Evolutionary conservation across 2,113 vertebrate genomes (phyloP).

Genomic region (Ictidomys tridecemlineatus): DNA sequence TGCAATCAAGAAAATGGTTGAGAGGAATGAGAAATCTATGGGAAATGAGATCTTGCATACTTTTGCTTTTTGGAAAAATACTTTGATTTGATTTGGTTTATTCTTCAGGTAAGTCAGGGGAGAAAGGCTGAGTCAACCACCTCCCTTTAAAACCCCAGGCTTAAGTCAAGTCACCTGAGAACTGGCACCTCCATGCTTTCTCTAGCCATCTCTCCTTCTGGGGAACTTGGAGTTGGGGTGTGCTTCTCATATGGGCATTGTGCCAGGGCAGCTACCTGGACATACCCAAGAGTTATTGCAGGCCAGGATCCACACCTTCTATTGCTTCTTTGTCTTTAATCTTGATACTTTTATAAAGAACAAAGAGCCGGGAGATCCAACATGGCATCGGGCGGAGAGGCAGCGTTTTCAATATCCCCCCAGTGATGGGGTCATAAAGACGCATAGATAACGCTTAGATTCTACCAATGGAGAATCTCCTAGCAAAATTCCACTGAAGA

Average conservation of each 20-base stretch:
- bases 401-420: no score
- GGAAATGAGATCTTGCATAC: background rate
- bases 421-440: no score
- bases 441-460: no score
- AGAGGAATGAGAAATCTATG: slow-evolving; percentile 15
- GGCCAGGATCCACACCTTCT: background rate
- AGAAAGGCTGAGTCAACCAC: background rate
- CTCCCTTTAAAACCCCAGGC: background rate
- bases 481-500: no score
- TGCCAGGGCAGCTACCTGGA: background rate
- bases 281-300: background rate
- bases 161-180: background rate
- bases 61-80: background rate
- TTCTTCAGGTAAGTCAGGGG: background rate
- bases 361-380: background rate
- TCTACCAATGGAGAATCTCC: no score
- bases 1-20: background rate
- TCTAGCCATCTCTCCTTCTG: background rate
- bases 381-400: no score
- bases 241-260: background rate
- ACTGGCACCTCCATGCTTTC: background rate
- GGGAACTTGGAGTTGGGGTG: no score
- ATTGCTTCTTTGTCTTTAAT: background rate
- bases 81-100: slow-evolving; percentile 33
- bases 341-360: slow-evolving; percentile 24